Base-by-base conservation (phyloP, 1,140 invertebrate species). In the Pinna nobilis region DNA sequence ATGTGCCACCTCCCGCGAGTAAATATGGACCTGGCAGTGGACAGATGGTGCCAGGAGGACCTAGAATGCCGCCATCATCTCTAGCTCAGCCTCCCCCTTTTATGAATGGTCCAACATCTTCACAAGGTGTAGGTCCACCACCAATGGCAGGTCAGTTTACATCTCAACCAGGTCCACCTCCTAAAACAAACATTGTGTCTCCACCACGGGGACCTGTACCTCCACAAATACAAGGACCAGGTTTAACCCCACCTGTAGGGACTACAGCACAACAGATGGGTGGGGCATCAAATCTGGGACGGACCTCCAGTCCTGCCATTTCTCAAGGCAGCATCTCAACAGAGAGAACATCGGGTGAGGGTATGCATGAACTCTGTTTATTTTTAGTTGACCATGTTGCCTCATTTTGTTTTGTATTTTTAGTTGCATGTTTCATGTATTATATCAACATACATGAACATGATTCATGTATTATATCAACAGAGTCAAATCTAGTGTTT, bases 21-120 rank as follows among this genome's bases (percentile, higher is more conserved):
- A 44, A 37, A 23, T 41, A 37, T 44, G 32, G 15, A 63, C 37
- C 59, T 13, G n/a, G 39, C 39, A 44, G n/a, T 11, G 39, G 39
- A n/a, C 39, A 44, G n/a, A 44, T 11, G n/a, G n/a, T n/a, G n/a
- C n/a, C n/a, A n/a, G n/a, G n/a, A n/a, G n/a, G n/a, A n/a, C 55
- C 55, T n/a, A 18, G 33, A 39, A 41, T 44, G 39, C 28, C 28
- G 39, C 11, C 44, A 13, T 61, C 35, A 13, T 25, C 59, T 15
- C 47, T 47, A 9, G 4, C 47, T 30, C 41, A 50, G 47, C 28
- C 13, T 28, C 9, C 11, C 23, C 6, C 9, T 13, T 65, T 65
- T 50, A 61, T 70, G 47, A 61, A 59, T 70, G 68, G 68, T 35
- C 28, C 51, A 51, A 55, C 30, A 9, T 37, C 65, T 30, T 33